Base-by-base conservation (phyloP, 2,113 vertebrate genomes). In the Sterna hirundo region DNA sequence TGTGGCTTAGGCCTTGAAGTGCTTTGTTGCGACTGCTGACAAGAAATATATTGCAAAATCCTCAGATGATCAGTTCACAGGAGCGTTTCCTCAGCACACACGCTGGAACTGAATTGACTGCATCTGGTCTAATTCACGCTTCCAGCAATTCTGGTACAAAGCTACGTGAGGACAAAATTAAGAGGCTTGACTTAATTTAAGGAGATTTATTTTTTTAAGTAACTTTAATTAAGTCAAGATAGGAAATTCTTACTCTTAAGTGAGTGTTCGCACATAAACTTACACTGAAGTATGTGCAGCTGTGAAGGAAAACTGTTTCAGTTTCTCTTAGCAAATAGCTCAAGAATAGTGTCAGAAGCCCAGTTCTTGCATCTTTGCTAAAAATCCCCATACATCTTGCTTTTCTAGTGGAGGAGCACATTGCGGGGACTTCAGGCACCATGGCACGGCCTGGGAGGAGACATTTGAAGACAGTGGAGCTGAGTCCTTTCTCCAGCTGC, bases 201-300 rank as follows among this genome's bases (percentile, higher is more conserved):
- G 62, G 60, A 87, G 71, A 18, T 86, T 70, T 87, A 22, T 46
- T 82, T 55, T 90, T 75, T 76, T 0, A 71, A 91, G 46, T 72
- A 79, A 79, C 57, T 92, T 92, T 91, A 93, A 96, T 95, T 95
- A 94, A 95, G 76, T 90, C 88, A 96, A 88, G 88, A 88, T 90
- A 93, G 90, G 93, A 96, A 96, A 90, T 86, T 95, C 85, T 96
- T 95, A 86, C 75, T 96, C 68, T 27, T 57, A 71, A 94, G 54
- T 91, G 82, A 87, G 55, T 52, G 68, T 75, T 86, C 9, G 0
- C 15, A 27, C 83, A 95, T 93, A 86, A 88, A 77, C 82, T 83
- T 94, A 72, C 30, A n/a, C 22, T 58, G 79, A 90, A 91, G 46
- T 88, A 85, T 69, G 66, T 80, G 46, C 87, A 95, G 75, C 93